Evolutionary conservation across 2,888 invertebrate species (phyloP).

Genomic region (Sesia apiformis): DNA sequence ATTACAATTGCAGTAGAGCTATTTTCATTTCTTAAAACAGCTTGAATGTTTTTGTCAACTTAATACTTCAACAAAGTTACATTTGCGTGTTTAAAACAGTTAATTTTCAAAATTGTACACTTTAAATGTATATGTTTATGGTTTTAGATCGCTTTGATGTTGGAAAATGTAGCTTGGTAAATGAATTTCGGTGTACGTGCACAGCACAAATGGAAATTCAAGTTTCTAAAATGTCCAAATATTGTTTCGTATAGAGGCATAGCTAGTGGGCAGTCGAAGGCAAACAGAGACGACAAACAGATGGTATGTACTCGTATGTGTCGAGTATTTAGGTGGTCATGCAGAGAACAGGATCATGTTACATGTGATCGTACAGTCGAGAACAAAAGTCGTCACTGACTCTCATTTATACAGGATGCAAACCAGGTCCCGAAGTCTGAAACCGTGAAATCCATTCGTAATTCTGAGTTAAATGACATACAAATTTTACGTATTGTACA

Average conservation of each 20-base stretch:
- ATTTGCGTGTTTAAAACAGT: no score
- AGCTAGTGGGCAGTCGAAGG: conserved; percentile 20
- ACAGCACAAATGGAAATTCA: conserved; percentile 50
- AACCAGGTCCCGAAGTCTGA: no score
- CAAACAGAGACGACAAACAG: conserved; percentile 23
- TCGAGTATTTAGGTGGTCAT: conserved; percentile 34
- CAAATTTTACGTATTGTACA: no score
- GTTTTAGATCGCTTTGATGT: not conserved
- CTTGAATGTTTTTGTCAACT: no score
- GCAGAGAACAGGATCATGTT: conserved; percentile 41
- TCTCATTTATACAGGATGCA: not conserved
- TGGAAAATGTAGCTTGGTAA: not conserved
- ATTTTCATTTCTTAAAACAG: no score
- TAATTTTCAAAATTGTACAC: no score
- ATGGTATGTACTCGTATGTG: conserved; percentile 7
- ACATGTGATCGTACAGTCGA: conserved; percentile 24
- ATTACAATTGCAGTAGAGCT: no score
- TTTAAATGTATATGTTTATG: no score
- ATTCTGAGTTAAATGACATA: no score
- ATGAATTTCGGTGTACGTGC: conserved; percentile 15
- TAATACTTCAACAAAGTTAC: no score
- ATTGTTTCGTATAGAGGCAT: conserved; percentile 22
- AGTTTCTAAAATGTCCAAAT: conserved; percentile 61
- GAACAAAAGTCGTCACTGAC: conserved; percentile 3
- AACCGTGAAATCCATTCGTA: no score